Evolutionary conservation across 2,113 vertebrate species (phyloP).

Genomic region (Pongo abelii): DNA sequence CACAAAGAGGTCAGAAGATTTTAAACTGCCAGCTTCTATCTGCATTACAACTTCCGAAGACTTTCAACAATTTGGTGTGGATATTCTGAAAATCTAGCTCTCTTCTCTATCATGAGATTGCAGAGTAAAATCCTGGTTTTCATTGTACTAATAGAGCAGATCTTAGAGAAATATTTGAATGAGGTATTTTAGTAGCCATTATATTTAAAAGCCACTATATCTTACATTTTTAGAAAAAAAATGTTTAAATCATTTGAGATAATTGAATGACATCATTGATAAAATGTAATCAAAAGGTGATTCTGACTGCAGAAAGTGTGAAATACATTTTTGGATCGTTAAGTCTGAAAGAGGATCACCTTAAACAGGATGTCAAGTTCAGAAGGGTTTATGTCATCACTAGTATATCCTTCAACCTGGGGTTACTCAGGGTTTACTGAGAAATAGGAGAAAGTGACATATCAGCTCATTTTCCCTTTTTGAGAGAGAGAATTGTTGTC

Average conservation of each 20-base stretch:
- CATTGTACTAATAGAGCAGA: not conserved
- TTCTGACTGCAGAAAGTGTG: not conserved
- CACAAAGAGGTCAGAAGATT: conserved; percentile 76
- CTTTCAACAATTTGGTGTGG: conserved; percentile 60
- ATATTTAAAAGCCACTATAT: not conserved
- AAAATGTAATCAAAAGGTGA: conserved; percentile 3
- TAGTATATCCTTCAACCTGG: not conserved
- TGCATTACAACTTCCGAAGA: conserved; percentile 63
- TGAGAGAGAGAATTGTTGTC: not conserved
- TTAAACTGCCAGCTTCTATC: conserved; percentile 67
- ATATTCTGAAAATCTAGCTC: not conserved
- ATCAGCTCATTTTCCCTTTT: not conserved
- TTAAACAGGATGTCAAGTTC: not conserved
- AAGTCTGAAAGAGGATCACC: not conserved
- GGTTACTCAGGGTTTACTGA: not conserved
- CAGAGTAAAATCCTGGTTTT: conserved; percentile 9
- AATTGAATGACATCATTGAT: conserved; percentile 41
- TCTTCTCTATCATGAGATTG: conserved; percentile 2
- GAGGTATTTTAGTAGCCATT: not conserved
- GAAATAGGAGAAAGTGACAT: not conserved
- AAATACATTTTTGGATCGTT: conserved; percentile 18
- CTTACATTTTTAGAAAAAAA: conserved; percentile 25
- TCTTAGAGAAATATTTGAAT: conserved; percentile 16
- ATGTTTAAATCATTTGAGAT: not conserved
- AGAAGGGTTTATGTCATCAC: not conserved